Base-by-base conservation (phyloP, 1,140 invertebrate genomes). In the Cecropterus lyciades region DNA sequence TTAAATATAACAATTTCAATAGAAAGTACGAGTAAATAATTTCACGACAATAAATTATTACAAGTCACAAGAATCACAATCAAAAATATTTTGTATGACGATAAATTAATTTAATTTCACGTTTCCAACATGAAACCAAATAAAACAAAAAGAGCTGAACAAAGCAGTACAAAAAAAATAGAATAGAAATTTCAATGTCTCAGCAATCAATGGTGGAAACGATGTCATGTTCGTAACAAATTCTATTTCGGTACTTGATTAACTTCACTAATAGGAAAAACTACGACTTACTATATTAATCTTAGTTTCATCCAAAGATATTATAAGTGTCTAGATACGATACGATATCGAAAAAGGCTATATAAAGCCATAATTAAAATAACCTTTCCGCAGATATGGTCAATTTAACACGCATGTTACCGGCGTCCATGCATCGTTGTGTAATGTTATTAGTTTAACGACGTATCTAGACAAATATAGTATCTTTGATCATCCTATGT, bases 221-320 rank as follows among this genome's bases (percentile, higher is more conserved):
- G n/a, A 11, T 16, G 30, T 48, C 45, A 37, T 48, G 20, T 15
- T 48, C 20, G 8, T 52, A 15, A 24, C 6, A 49, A 49, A 49
- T 49, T 27, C 8, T 43, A 42, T 16, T 17, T 49, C 3, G 46
- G 11, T 60, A 60, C 10, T 37, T 16, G 17, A 16, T 48, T 40
- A 30, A 8, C 13, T 49, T 7, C 37, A 49, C 49, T 60, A 33
- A 27, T 49, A 60, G 57, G 45, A 37, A 60, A 49, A 14, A 37
- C 30, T 62, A 62, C 40, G 37, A 16, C 45, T 49, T 49, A 48
- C 45, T 49, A 30, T 30, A 48, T 30, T 24, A 27, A 24, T 24
- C 24, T 14, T 52, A 52, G 6, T 43, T 10, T 43, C 40, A 43
- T 43, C n/a, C 40, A 43, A 43, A 43, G n/a, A 43, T 43, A 43